These are phyloP conservation scores for Drosophila sechellia DNA, from an alignment of 1,140 invertebrate genomes.

Conservation along the genomic window DNA sequence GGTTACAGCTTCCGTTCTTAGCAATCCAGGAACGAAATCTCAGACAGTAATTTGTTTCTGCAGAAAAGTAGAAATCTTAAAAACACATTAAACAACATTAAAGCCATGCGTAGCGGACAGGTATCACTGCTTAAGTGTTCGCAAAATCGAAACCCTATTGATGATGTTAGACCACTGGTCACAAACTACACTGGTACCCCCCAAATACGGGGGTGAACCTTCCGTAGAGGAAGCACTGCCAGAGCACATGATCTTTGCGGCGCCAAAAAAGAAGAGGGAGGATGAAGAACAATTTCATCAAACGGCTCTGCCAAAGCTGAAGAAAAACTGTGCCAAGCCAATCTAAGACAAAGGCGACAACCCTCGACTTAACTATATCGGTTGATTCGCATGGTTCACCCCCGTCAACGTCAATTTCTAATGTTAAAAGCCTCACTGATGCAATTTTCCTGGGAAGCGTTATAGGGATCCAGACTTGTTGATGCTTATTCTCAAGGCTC, in stretches of 20 bases:
- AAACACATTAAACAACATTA: constrained; percentile 70
- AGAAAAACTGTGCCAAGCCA: constrained; percentile 23
- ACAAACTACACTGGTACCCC: constrained; percentile 65
- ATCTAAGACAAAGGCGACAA: constrained; percentile 12
- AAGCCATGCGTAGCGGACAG: constrained; percentile 70
- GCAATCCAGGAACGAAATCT: constrained; percentile 35
- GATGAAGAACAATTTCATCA: constrained; percentile 13
- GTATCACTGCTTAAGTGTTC: constrained; percentile 71
- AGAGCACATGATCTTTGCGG: constrained; percentile 76
- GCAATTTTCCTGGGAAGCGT: constrained; percentile 73
- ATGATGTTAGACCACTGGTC: constrained; percentile 41
- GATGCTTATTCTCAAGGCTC: constrained; percentile 77
- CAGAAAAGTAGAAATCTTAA: constrained; percentile 77
- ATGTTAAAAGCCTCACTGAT: constrained; percentile 63
- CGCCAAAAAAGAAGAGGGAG: constrained; percentile 73
- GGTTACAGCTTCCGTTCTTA: not conserved
- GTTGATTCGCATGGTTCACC: not conserved
- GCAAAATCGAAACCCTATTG: constrained; percentile 30
- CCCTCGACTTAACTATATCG: constrained; percentile 9
- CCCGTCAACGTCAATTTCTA: constrained; percentile 31
- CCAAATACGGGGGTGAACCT: constrained; percentile 54
- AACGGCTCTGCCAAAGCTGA: constrained; percentile 11
- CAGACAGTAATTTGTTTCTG: constrained; percentile 61
- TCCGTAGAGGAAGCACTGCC: constrained; percentile 69
- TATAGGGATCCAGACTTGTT: constrained; percentile 76